Conservation (phyloP, 2,888 invertebrate genomes). For the Hermaeophaga mercurialis region DNA sequence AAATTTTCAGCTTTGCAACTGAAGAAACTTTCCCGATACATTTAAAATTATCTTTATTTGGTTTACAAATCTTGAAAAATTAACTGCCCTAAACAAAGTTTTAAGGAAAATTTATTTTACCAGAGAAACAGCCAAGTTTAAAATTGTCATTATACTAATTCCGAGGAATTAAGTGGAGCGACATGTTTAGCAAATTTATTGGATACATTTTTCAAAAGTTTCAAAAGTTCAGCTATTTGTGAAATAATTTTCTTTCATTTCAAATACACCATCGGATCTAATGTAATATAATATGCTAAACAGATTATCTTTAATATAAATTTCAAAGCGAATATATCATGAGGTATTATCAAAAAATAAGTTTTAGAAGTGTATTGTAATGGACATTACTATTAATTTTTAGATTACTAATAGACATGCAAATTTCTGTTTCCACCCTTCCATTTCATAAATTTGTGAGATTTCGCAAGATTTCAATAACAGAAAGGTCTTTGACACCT, state of each 20-base stretch:
- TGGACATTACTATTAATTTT: too few species aligned
- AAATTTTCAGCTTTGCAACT: too few species aligned
- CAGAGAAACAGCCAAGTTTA: background rate
- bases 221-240: background rate
- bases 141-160: background rate
- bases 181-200: background rate
- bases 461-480: conserved; percentile 1
- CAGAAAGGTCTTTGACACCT: background rate
- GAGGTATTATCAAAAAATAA: too few species aligned
- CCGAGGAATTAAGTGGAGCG: background rate
- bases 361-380: too few species aligned
- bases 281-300: too few species aligned
- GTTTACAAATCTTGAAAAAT: background rate
- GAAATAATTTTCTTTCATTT: too few species aligned
- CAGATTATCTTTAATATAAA: too few species aligned
- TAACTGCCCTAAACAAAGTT: background rate
- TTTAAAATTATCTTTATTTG: background rate
- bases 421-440: too few species aligned
- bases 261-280: too few species aligned
- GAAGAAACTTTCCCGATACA: too few species aligned
- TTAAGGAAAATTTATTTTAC: background rate
- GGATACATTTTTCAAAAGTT: background rate
- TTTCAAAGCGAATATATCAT: too few species aligned
- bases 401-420: too few species aligned
- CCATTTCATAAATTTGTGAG: background rate